Evolutionary conservation across 2,113 vertebrate genomes (phyloP).

Genomic region (Sceloporus undulatus): DNA sequence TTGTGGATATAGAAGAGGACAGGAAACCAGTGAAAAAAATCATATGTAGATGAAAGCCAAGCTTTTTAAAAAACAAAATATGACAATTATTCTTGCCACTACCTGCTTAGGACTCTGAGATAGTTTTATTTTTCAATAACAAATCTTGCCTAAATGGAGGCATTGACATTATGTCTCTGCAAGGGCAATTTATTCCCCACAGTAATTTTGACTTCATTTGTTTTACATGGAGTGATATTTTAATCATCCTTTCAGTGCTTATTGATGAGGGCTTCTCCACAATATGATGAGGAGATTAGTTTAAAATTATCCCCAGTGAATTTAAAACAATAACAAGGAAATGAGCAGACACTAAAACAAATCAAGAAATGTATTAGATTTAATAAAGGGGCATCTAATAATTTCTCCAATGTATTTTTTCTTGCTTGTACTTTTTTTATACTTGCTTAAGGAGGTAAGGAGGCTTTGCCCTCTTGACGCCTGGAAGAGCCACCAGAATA

Average conservation of each 20-base stretch:
- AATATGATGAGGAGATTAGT: conserved; percentile 81
- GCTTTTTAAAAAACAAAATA: background rate
- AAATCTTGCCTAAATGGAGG: conserved; percentile 75
- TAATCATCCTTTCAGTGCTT: conserved; percentile 80
- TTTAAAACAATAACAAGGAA: conserved; percentile 79
- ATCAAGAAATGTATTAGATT: conserved; percentile 70
- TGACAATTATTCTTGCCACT: conserved; percentile 55
- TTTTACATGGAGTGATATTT: conserved; percentile 80
- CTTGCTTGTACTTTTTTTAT: too few species aligned
- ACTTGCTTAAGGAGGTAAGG: too few species aligned
- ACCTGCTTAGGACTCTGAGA: conserved; percentile 40
- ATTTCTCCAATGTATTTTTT: conserved; percentile 39
- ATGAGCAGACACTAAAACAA: conserved; percentile 72
- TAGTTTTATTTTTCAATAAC: conserved; percentile 55
- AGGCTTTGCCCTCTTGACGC: too few species aligned
- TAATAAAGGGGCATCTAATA: conserved; percentile 64
- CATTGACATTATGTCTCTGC: conserved; percentile 75
- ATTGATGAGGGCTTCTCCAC: conserved; percentile 78
- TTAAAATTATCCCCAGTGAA: conserved; percentile 79
- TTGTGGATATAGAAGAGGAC: background rate
- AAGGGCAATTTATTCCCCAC: conserved; percentile 78
- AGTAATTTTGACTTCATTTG: conserved; percentile 80
- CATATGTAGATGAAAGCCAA: conserved; percentile 8
- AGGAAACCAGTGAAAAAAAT: background rate
- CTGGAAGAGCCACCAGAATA: too few species aligned